Percentiles rank a stretch among this genome's conserved stretches.
Conservation (phyloP, 2,797 vertebrate genomes). For the Cygnus olor region DNA sequence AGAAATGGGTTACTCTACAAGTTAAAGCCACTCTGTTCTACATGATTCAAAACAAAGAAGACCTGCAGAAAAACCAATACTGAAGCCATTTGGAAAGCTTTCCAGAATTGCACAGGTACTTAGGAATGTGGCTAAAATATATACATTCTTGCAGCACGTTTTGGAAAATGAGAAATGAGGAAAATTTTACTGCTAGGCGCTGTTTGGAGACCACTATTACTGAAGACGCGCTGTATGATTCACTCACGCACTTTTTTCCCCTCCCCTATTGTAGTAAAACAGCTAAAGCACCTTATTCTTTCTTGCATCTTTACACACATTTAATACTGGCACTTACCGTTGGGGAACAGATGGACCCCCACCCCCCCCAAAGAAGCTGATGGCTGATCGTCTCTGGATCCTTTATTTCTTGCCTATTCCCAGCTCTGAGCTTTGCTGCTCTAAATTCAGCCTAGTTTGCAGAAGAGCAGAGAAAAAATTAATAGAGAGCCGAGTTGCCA, state of each 20-base stretch:
- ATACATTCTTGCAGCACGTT: neutral
- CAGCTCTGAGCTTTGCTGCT: neutral
- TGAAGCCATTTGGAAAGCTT: neutral
- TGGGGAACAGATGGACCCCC: neutral
- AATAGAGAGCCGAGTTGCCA: conserved; percentile 5
- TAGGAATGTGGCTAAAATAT: neutral
- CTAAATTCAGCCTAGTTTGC: conserved; percentile 11
- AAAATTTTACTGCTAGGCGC: neutral
- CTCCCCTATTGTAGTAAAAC: neutral
- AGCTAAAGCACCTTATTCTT: neutral
- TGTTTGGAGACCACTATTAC: neutral
- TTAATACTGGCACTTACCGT: conserved; percentile 71
- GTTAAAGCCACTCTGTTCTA: neutral
- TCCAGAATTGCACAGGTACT: neutral
- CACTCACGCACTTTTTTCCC: neutral
- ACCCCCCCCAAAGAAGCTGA: neutral
- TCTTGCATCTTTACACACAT: neutral
- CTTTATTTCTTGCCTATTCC: neutral
- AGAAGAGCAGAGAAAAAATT: neutral
- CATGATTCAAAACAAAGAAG: neutral
- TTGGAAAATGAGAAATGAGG: neutral
- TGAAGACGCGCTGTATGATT: neutral
- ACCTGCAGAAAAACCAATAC: neutral
- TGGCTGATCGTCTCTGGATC: neutral
- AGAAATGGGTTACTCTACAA: neutral